Conservation (phyloP, 2,113 vertebrate genomes). For the Lontra canadensis region DNA sequence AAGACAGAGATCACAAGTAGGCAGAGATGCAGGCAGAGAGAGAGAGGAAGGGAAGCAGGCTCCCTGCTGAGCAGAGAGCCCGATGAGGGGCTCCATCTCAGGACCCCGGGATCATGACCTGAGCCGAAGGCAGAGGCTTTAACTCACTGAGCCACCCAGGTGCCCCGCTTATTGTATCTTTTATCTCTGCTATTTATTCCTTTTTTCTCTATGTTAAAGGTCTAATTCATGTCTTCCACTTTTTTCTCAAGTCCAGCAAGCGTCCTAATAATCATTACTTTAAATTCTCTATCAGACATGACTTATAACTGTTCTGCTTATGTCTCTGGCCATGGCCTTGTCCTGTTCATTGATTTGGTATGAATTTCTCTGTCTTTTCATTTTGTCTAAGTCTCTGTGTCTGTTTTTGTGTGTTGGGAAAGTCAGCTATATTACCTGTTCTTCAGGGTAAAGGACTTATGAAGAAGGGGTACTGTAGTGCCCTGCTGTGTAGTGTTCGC, state of each 20-base stretch:
- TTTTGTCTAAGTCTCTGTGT: background rate
- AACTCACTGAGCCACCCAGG: no score
- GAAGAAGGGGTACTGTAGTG: background rate
- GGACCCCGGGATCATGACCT: no score
- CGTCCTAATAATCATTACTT: background rate
- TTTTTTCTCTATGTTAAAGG: background rate
- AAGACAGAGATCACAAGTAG: no score
- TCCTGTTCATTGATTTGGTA: background rate
- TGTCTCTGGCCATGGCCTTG: background rate
- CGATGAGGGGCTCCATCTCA: no score
- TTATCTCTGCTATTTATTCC: background rate
- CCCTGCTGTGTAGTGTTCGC: background rate
- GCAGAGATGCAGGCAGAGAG: no score
- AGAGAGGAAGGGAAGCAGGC: no score
- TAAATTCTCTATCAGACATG: background rate
- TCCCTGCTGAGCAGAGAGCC: no score
- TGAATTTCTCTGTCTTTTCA: background rate
- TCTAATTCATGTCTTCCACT: background rate
- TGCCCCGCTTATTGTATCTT: background rate
- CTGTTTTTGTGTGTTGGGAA: background rate
- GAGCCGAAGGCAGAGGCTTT: background rate
- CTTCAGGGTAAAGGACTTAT: background rate
- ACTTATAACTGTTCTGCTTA: background rate
- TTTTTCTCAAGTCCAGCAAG: background rate
- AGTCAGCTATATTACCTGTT: background rate